Evolutionary conservation across 2,797 vertebrate genomes (phyloP).

Genomic region (Sylvia borin): DNA sequence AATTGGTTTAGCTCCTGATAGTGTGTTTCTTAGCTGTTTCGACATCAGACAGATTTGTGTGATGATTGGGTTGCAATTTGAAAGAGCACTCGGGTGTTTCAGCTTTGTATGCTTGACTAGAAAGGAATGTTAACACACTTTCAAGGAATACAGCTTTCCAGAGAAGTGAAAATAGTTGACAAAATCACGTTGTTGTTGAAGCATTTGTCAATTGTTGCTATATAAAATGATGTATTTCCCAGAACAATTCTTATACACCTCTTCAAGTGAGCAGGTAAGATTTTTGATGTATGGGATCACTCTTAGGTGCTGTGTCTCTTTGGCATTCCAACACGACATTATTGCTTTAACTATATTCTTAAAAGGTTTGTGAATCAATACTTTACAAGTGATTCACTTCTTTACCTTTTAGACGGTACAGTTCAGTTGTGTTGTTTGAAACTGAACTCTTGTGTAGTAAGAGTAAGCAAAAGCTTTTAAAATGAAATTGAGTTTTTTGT

Average conservation of each 20-base stretch:
- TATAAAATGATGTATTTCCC: neutral
- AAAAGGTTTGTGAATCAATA: neutral
- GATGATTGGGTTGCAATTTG: constrained; percentile 12
- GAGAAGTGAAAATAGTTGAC: constrained; percentile 21
- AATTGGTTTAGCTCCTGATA: constrained; percentile 22
- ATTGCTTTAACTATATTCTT: neutral
- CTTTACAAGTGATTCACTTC: neutral
- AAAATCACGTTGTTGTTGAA: neutral
- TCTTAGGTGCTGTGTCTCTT: neutral
- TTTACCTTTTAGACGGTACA: neutral
- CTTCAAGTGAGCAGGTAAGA: neutral
- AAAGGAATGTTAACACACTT: constrained; percentile 14
- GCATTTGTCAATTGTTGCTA: neutral
- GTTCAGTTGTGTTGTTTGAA: neutral
- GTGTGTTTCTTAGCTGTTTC: constrained; percentile 2
- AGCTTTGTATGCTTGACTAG: constrained; percentile 12
- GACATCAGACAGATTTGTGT: neutral
- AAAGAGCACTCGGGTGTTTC: neutral
- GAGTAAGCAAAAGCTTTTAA: neutral
- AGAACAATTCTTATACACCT: neutral
- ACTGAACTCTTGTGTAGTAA: neutral
- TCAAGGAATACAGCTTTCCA: constrained; percentile 34
- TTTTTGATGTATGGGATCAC: neutral
- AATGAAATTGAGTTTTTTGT: neutral
- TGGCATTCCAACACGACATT: neutral